Conservation (phyloP, 2,113 vertebrate genomes). For the Numida meleagris region DNA sequence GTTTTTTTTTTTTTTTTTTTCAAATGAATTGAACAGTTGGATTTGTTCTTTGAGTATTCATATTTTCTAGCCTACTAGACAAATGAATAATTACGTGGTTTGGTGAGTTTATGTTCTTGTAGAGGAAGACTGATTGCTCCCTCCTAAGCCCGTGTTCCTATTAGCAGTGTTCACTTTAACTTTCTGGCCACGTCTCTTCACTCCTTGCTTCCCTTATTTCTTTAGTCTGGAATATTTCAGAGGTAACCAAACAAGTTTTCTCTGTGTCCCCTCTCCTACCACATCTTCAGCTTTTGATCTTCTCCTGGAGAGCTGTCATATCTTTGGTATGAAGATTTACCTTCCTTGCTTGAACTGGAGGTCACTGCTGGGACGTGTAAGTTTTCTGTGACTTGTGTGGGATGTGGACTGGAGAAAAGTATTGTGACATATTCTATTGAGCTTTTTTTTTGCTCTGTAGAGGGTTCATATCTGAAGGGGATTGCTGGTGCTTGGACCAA, state of each 20-base stretch:
- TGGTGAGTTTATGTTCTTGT: background rate
- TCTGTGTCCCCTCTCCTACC: background rate
- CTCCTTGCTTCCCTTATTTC: background rate
- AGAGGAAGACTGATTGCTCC: background rate
- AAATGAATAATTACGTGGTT: background rate
- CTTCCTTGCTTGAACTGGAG: background rate
- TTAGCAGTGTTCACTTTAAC: background rate
- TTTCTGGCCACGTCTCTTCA: background rate
- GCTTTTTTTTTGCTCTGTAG: background rate
- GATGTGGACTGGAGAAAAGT: background rate
- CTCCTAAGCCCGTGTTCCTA: background rate
- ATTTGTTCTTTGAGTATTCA: background rate
- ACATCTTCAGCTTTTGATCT: slow-evolving; percentile 13
- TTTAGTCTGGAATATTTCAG: background rate
- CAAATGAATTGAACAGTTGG: background rate
- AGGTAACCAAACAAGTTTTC: background rate
- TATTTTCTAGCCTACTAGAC: background rate
- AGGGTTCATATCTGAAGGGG: background rate
- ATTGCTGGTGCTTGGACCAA: background rate
- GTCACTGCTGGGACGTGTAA: background rate
- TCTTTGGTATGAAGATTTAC: background rate
- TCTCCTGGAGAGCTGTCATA: background rate
- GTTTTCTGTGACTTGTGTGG: background rate
- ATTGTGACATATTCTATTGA: background rate
- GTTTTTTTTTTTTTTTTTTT: background rate